Conservation (phyloP, 2,888 invertebrate genomes). For the Atethmia centrago region DNA sequence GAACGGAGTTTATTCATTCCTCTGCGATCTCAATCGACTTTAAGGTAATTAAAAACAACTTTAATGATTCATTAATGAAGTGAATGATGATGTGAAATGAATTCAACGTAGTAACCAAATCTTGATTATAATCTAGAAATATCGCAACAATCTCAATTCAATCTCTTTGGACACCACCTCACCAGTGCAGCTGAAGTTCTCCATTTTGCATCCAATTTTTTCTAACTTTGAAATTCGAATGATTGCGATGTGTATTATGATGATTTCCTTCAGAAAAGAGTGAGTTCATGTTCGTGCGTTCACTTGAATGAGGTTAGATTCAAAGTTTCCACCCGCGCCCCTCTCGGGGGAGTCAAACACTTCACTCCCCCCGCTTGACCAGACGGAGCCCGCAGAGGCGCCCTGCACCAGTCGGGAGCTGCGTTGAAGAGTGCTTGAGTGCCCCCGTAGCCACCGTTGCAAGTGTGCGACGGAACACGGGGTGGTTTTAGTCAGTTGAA, state of each 20-base stretch:
- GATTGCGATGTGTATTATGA: not conserved
- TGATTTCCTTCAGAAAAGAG: not conserved
- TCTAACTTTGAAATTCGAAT: not conserved
- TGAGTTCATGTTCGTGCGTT: not conserved
- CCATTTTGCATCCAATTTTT: not conserved
- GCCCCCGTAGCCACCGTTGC: too few relatives aligned
- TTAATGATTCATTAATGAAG: not conserved
- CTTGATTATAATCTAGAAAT: constrained; percentile 21
- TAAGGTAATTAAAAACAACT: not conserved
- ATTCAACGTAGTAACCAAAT: not conserved
- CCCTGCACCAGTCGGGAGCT: too few relatives aligned
- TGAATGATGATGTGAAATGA: too few relatives aligned
- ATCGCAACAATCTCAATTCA: constrained; percentile 1
- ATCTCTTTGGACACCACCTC: not conserved
- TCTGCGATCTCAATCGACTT: not conserved
- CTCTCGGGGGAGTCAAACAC: too few relatives aligned
- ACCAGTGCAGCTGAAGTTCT: too few relatives aligned
- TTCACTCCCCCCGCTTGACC: too few relatives aligned
- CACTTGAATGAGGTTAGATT: not conserved
- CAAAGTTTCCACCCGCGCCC: too few relatives aligned
- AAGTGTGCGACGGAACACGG: too few relatives aligned
- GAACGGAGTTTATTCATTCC: not conserved
- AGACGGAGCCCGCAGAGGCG: too few relatives aligned
- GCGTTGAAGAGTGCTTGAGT: too few relatives aligned
- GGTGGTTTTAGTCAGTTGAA: too few relatives aligned